Conservation (phyloP, 1,140 invertebrate genomes). For the Lasaia peninsularis region DNA sequence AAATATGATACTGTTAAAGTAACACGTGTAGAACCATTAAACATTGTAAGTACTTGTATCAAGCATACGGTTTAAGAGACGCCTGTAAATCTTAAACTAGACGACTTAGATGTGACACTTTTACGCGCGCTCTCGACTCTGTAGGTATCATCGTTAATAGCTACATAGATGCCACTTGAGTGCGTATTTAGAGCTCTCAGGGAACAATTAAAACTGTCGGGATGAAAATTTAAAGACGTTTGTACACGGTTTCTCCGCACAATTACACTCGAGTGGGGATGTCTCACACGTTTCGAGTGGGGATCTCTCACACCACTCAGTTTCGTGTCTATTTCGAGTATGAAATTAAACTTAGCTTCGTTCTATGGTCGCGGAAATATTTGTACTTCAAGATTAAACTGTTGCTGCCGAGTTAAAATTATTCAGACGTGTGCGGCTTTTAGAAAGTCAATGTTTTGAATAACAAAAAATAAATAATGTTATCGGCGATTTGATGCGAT, state of each 20-base stretch:
- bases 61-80: conserved; percentile 26
- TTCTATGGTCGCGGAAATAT: neutral
- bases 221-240: conserved; percentile 53
- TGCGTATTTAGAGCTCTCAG: conserved; percentile 51
- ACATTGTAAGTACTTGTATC: conserved; percentile 25
- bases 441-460: too few species aligned
- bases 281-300: conserved; percentile 36
- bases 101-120: conserved; percentile 49
- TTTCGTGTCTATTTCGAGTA: conserved; percentile 51
- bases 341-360: conserved; percentile 9
- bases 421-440: too few species aligned
- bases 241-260: conserved; percentile 43
- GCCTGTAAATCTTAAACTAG: conserved; percentile 44
- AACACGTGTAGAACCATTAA: conserved; percentile 40
- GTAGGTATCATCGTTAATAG: conserved; percentile 53
- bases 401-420: too few species aligned
- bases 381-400: neutral
- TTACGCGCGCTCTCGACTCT: conserved; percentile 41
- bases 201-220: conserved; percentile 63
- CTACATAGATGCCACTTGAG: conserved; percentile 47
- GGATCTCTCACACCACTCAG: conserved; percentile 36
- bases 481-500: too few species aligned
- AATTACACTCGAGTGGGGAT: conserved; percentile 45
- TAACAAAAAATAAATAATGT: too few species aligned
- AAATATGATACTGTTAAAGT: conserved; percentile 11